These are phyloP conservation scores for Xestia xanthographa DNA, from an alignment of 2,888 invertebrate species.

Conservation along the genomic window DNA sequence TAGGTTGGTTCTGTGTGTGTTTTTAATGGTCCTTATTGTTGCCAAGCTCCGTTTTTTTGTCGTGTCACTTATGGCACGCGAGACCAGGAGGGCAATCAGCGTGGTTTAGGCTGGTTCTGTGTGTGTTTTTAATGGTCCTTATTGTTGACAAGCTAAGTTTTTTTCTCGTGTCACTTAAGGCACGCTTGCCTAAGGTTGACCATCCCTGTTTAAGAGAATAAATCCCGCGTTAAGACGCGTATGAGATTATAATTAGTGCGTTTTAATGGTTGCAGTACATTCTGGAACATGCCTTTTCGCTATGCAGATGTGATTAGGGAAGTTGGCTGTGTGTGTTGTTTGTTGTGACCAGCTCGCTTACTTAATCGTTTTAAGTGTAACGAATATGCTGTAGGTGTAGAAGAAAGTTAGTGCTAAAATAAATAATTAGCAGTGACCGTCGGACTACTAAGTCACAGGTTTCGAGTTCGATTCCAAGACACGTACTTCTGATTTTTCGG, in stretches of 20 bases:
- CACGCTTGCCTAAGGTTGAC: neutral
- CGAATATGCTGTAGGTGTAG: neutral
- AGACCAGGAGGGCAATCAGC: neutral
- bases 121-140: neutral
- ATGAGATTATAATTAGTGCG: constrained; percentile 62
- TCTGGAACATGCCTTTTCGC: constrained; percentile 35
- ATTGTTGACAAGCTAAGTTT: neutral
- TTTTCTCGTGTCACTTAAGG: neutral
- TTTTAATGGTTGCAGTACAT: constrained; percentile 50
- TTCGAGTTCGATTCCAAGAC: too few relatives aligned
- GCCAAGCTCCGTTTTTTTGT: too few relatives aligned
- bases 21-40: too few relatives aligned
- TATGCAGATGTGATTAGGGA: constrained; percentile 36
- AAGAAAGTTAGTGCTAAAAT: neutral
- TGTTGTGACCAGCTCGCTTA: neutral
- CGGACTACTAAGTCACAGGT: too few relatives aligned
- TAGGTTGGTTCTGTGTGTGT: too few relatives aligned
- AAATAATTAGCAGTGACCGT: too few relatives aligned
- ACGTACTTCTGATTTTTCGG: too few relatives aligned
- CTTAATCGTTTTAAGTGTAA: constrained; percentile 7
- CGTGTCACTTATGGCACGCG: too few relatives aligned
- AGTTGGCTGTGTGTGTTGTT: neutral
- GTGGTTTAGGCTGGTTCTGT: neutral
- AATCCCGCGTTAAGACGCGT: constrained; percentile 55
- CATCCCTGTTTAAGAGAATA: constrained; percentile 37